Percentiles rank a stretch among this genome's conserved stretches.
phyloP scores from a whole-genome alignment of 1,140 invertebrate genomes.

The Stegodyphus dumicola region DNA sequence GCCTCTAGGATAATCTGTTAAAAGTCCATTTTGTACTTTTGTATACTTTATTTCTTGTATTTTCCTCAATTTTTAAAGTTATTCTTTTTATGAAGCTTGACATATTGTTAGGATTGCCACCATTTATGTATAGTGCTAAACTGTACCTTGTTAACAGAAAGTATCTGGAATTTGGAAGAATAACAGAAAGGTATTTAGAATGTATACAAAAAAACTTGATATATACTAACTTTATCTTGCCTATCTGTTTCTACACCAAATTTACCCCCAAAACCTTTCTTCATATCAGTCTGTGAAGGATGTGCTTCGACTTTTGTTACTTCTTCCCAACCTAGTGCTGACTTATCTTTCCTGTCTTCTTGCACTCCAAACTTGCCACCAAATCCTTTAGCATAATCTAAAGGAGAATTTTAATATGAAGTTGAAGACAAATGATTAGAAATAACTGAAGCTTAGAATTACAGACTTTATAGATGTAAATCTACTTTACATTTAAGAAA shows the following conservation, averaged over 20 bases:
- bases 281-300: constrained; percentile 77
- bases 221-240: constrained; percentile 74
- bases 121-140: too few species aligned
- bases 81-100: too few species aligned
- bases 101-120: too few species aligned
- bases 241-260: constrained; percentile 88
- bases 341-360: constrained; percentile 82
- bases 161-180: neutral
- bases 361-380: constrained; percentile 94
- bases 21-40: too few species aligned
- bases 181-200: neutral
- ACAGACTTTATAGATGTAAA: too few species aligned
- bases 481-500: too few species aligned
- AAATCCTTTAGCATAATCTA: constrained; percentile 84
- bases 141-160: too few species aligned
- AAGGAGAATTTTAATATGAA: neutral
- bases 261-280: constrained; percentile 89
- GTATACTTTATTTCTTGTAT: too few species aligned
- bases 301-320: constrained; percentile 68
- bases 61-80: too few species aligned
- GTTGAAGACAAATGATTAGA: neutral
- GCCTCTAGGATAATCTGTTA: too few species aligned
- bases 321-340: constrained; percentile 66
- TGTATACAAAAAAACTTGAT: neutral
- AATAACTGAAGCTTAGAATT: too few species aligned